These are phyloP conservation scores for Pantherophis guttatus DNA, from an alignment of 2,113 vertebrate species.

Conservation along the genomic window DNA sequence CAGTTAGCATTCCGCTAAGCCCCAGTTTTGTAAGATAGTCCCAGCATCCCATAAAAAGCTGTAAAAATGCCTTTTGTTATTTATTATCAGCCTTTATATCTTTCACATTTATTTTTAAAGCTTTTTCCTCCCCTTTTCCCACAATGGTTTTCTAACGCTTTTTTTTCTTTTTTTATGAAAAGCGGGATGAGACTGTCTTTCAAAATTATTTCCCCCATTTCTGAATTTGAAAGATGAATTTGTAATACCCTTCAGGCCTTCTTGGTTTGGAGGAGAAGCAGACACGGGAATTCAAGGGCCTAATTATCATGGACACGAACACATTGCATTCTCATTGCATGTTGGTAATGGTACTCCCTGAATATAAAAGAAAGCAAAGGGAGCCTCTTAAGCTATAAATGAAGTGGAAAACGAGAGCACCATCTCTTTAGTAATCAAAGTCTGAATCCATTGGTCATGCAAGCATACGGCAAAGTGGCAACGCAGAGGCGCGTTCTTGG, in stretches of 20 bases:
- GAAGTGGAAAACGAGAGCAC: background rate
- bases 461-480: background rate
- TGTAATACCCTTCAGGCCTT: background rate
- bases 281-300: fast-evolving
- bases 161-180: background rate
- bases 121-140: constrained; percentile 17
- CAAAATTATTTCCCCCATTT: background rate
- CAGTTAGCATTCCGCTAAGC: constrained; percentile 59
- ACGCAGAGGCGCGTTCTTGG: background rate
- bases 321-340: background rate
- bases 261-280: background rate
- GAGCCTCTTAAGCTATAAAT: background rate
- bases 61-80: constrained; percentile 64
- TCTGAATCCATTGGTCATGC: background rate
- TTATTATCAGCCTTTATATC: constrained; percentile 55
- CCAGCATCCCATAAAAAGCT: constrained; percentile 67
- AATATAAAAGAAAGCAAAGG: constrained; percentile 8
- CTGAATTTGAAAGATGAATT: constrained; percentile 2
- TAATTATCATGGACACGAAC: background rate
- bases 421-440: background rate
- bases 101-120: constrained; percentile 30
- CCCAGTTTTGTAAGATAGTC: constrained; percentile 59
- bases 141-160: background rate
- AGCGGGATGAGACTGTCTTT: background rate
- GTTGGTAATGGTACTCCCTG: background rate